Base-by-base conservation (phyloP, 2,888 invertebrate genomes). In the Candidula unifasciata region DNA sequence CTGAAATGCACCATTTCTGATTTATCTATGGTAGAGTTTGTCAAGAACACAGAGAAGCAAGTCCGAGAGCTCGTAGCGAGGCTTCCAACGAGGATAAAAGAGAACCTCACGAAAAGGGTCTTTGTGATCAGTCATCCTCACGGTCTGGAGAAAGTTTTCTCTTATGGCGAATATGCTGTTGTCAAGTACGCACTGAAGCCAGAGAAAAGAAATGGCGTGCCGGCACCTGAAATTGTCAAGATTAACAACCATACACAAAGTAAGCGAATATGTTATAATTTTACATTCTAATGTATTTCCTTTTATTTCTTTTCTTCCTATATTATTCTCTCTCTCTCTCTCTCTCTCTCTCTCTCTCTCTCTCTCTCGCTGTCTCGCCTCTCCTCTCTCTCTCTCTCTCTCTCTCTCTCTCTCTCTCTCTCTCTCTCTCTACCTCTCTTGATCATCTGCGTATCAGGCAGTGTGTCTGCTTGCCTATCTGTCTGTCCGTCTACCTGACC, bases 111-210 rank as follows among this genome's bases (percentile, higher is more conserved):
- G 57, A 69, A 68, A 35, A 68, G 74, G 13, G 54, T 83, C 6
- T 77, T 78, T 37, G 21, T 83, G 8, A 54, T 83, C 3, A 33
- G 69, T 24, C 83, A 83, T 57, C 83, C 83, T 37, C 83, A 83
- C 37, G 83, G 83, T 10, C 21, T 57, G 18, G 83, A 83, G n/a
- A 77, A 83, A 37, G 71, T 83, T 3, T 27, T 77, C 37, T 35
- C 78, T 16, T 83, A 54, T 54, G 83, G 83, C 0, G 69, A 83
- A 52, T 30, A 35, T 60, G 78, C 78, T 0, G 37, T 76, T 35
- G 66, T 78, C 13, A 83, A 83, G 33, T 83, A 78, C 44, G 24
- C 27, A 13, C 54, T 81, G 54, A 74, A 57, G 13, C 24, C 21
- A 13, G 69, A 68, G n/a, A 30, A 52, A 21, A 33, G 44, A 0